These are phyloP conservation scores for Aythya baeri DNA, from an alignment of 2,113 vertebrate species.

Conservation along the genomic window DNA sequence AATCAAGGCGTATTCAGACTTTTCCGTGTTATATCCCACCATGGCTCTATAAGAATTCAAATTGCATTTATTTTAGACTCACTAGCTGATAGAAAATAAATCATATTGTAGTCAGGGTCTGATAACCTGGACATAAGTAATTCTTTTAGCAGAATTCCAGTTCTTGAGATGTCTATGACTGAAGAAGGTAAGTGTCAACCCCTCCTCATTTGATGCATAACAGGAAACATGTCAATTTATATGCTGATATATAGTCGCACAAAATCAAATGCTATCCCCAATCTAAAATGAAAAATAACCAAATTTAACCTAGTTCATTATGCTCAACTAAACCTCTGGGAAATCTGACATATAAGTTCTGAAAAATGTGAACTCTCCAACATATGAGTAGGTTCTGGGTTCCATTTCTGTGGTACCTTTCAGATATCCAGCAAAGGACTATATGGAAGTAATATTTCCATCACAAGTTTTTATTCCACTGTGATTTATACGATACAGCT, in stretches of 20 bases:
- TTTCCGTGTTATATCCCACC: not conserved
- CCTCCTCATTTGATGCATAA: not conserved
- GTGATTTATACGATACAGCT: not conserved
- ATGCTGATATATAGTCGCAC: not conserved
- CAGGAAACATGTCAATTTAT: not conserved
- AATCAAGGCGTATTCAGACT: not conserved
- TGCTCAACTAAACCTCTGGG: not conserved
- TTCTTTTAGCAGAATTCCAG: not conserved
- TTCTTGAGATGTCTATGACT: not conserved
- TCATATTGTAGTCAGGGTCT: not conserved
- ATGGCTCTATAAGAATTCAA: not conserved
- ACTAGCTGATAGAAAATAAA: not conserved
- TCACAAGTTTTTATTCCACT: not conserved
- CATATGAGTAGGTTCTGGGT: not conserved
- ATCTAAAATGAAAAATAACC: not conserved
- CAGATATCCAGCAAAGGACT: not conserved
- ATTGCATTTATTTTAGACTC: not conserved
- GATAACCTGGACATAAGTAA: not conserved
- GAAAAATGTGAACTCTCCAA: not conserved
- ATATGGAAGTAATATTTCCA: not conserved
- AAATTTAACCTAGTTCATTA: not conserved
- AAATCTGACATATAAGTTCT: not conserved
- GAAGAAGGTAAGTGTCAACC: not conserved
- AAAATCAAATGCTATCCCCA: not conserved
- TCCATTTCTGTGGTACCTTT: not conserved